Base-by-base conservation (phyloP, 1,140 invertebrate species). In the Diorhabda sublineata region DNA sequence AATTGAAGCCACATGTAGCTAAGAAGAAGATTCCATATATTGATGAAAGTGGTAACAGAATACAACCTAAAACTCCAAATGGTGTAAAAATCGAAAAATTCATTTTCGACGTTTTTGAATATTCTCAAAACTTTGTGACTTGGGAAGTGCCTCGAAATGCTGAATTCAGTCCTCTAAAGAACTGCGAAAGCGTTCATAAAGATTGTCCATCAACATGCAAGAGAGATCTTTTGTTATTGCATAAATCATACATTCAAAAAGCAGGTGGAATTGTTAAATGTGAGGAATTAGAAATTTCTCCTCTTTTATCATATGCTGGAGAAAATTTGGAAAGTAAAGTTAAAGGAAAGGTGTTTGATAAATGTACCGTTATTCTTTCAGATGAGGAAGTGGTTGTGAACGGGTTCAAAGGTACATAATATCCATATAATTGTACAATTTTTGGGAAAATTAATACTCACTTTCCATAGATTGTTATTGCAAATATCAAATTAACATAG, bases 1-100 rank as follows among this genome's bases (percentile, higher is more conserved):
- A 93, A 71, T 77, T 99, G 42, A 92, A 92, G 77, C 85, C 98
- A 42, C 98, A 99, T 79, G 88, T 97, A 3, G 98, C 98, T 3
- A 96, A 96, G 75, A 99, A 99, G 83, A 99, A 98, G 82, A 98
- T 99, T 74, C 90, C 96, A 0, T 93, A 88, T 77, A 84, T 97
- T 0, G 89, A 95, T 80, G 83, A 86, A 0, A 83, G 89, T 66
- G 94, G 95, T 3, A 81, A 88, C 43, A 82, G 86, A 59, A 82
- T 90, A 6, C 91, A 88, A 67, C 97, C 98, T 0, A 86, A 87
- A 0, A 86, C 88, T 75, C 89, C 93, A 0, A 99, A 99, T 80
- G 98, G 97, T 42, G 96, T 99, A 69, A 99, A 99, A 85, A 92
- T 99, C 80, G 98, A 99, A 77, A 99, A 99, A 83, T 99, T 99